Percentiles rank a stretch among this genome's conserved stretches.
phyloP scores from a whole-genome alignment of 2,113 vertebrate genomes.

The Smithornis capensis region DNA sequence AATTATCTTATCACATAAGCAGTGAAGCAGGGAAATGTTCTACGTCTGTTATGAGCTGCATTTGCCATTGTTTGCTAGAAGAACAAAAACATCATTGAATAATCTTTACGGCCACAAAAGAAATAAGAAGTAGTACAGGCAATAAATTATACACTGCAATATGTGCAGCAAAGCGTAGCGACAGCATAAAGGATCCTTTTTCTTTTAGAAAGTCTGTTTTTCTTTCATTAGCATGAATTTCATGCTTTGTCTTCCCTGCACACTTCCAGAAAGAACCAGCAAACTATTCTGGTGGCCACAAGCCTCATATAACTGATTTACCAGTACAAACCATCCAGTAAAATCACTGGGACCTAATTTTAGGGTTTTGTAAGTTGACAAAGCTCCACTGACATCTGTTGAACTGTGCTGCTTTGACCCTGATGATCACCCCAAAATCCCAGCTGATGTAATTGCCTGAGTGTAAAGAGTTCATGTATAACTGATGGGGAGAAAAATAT shows the following conservation, averaged over 20 bases:
- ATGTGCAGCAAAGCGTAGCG: not conserved
- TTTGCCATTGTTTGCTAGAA: conserved; percentile 20
- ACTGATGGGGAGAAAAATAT: not conserved
- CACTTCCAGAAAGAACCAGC: not conserved
- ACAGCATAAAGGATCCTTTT: not conserved
- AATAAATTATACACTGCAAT: not conserved
- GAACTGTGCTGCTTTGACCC: not conserved
- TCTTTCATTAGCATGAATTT: not conserved
- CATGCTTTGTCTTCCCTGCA: not conserved
- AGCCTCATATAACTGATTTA: not conserved
- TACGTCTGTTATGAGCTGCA: not conserved
- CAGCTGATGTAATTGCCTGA: not conserved
- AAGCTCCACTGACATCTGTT: not conserved
- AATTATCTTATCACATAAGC: conserved; percentile 15
- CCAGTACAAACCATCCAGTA: not conserved
- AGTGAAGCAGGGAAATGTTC: not conserved
- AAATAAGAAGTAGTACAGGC: not conserved
- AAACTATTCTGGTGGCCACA: not conserved
- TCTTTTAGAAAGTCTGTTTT: not conserved
- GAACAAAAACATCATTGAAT: not conserved
- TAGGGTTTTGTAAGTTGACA: not conserved
- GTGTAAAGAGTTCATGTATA: not conserved
- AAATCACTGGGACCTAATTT: not conserved
- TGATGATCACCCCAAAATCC: not conserved
- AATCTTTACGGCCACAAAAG: not conserved